These are phyloP conservation scores for Desoria tigrina DNA, from an alignment of 2,888 invertebrate genomes.

Conservation along the genomic window DNA sequence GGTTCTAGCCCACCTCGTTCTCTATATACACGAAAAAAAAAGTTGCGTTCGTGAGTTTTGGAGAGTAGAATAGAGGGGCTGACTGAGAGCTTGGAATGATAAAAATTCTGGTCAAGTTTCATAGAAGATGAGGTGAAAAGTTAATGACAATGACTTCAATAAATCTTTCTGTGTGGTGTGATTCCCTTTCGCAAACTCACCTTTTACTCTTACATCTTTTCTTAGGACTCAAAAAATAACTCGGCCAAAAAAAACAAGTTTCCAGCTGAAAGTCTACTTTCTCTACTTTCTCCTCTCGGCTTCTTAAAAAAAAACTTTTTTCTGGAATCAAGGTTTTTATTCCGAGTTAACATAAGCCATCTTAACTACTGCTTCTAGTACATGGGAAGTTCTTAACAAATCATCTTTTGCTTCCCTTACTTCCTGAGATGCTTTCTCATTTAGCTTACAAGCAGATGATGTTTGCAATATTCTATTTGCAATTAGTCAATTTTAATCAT, in stretches of 20 bases:
- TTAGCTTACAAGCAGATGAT: too few relatives aligned
- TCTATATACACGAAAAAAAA: too few relatives aligned
- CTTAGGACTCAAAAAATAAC: neutral
- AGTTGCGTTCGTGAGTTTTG: conserved; percentile 1
- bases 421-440: too few relatives aligned
- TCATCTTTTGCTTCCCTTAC: too few relatives aligned
- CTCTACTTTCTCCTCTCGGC: neutral
- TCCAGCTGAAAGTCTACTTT: neutral
- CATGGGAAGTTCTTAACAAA: too few relatives aligned
- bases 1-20: too few relatives aligned
- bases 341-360: too few relatives aligned
- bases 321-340: too few relatives aligned
- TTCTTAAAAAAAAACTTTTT: neutral
- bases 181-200: conserved; percentile 9
- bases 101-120: conserved; percentile 45
- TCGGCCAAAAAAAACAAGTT: neutral
- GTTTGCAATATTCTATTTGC: too few relatives aligned
- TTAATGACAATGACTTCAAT: conserved; percentile 45
- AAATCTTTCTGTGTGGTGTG: conserved; percentile 43
- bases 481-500: too few relatives aligned
- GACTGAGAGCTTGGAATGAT: conserved; percentile 20
- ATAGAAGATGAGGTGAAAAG: conserved; percentile 44
- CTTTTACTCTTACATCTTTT: neutral
- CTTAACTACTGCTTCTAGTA: too few relatives aligned
- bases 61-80: neutral